phyloP scores from a whole-genome alignment of 2,797 vertebrate species.

The Sebastes nivosus region DNA sequence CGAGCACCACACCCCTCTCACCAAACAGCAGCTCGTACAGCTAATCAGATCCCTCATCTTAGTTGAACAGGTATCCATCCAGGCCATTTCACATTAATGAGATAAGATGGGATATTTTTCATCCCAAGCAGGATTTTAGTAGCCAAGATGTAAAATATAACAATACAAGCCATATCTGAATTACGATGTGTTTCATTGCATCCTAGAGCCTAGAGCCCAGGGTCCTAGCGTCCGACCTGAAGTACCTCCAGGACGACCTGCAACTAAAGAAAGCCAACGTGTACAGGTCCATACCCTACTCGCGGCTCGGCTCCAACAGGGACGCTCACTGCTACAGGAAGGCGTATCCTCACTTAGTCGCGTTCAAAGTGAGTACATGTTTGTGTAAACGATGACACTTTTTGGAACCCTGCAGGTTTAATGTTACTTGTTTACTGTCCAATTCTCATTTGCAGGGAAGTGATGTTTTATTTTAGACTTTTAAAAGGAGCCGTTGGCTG shows the following conservation, averaged over 20 bases:
- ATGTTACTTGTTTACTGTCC: neutral
- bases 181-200: neutral
- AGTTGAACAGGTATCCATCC: conserved; percentile 70
- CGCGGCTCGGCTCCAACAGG: conserved; percentile 81
- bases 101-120: neutral
- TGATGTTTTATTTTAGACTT: neutral
- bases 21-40: conserved; percentile 78
- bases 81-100: neutral
- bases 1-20: conserved; percentile 54
- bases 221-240: conserved; percentile 66
- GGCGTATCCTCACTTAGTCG: conserved; percentile 80
- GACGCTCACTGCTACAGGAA: conserved; percentile 85
- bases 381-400: neutral
- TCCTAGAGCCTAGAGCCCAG: conserved; percentile 67
- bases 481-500: neutral
- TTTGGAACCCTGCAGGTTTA: neutral
- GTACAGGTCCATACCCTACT: conserved; percentile 82
- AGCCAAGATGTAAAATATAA: neutral
- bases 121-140: neutral
- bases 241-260: conserved; percentile 79
- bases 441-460: neutral
- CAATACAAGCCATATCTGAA: neutral
- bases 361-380: conserved; percentile 75
- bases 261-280: conserved; percentile 79
- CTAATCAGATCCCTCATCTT: conserved; percentile 77